Conservation (phyloP, 2,113 vertebrate species). For the Oryctolagus cuniculus region mOryCun1.1 NC_091432.1:57691001-57691500, state of each 20-base stretch:
- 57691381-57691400: constrained; percentile 22
- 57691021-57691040: background rate
- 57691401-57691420: background rate
- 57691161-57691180: background rate
- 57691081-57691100: background rate
- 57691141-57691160: background rate
- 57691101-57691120: background rate
- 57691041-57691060: background rate
- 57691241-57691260: background rate
- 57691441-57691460: constrained; percentile 26
- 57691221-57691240: background rate
- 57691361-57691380: constrained; percentile 11
- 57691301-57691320: background rate
- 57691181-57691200: background rate
- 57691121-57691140: background rate
- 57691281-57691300: constrained; percentile 18
- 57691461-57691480: constrained; percentile 1
- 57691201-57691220: background rate
- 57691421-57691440: background rate
- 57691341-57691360: background rate
- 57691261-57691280: background rate
- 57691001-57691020: background rate
- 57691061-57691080: background rate
- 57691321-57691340: background rate
- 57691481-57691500: constrained; percentile 16